Base-by-base conservation (phyloP, 2,113 vertebrate species). In the Phalacrocorax brasilianus region DNA sequence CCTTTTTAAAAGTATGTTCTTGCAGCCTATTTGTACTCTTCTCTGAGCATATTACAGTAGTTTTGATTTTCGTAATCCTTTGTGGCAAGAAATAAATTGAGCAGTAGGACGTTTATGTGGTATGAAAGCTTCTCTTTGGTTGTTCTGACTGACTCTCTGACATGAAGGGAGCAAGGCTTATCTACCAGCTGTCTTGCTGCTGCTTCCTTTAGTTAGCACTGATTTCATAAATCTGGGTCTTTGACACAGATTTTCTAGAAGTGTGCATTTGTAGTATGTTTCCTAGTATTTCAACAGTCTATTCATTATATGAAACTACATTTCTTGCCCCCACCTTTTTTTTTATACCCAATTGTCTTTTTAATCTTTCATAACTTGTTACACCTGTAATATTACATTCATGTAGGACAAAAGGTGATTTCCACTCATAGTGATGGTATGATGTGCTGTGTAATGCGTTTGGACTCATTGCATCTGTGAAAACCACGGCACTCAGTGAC, bases 61-160 rank as follows among this genome's bases (percentile, higher is more conserved):
- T 74, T 92, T 91, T 77, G 21, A 77, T 92, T 92, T 92, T 65
- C 89, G 40, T 82, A 92, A 68, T 91, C 38, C 77, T 94, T 92
- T 95, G 89, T 79, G 88, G 80, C 35, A 65, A 73, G 79, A 86
- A 92, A 68, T 84, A 93, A 92, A 93, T 61, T 50, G 83, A 96
- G 79, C 73, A 56, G 30, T 68, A 50, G 28, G 45, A n/a, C 15
- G 1, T 62, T 78, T 14, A 22, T 78, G 66, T 20, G 9, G 12
- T 65, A 52, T 61, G 77, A 94, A 94, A 94, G 61, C 66, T 93
- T 56, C 72, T 93, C 27, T 88, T 83, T 61, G 42, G 30, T 53
- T 88, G 16, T 67, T 92, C 53, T 80, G 58, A 21, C 61, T 62
- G 75, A 47, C 44, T 87, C 56, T 90, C 65, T 30, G 70, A 82